These are phyloP conservation scores for Rhinolophus ferrumequinum DNA, from an alignment of 2,113 vertebrate species.

Conservation along the genomic window DNA sequence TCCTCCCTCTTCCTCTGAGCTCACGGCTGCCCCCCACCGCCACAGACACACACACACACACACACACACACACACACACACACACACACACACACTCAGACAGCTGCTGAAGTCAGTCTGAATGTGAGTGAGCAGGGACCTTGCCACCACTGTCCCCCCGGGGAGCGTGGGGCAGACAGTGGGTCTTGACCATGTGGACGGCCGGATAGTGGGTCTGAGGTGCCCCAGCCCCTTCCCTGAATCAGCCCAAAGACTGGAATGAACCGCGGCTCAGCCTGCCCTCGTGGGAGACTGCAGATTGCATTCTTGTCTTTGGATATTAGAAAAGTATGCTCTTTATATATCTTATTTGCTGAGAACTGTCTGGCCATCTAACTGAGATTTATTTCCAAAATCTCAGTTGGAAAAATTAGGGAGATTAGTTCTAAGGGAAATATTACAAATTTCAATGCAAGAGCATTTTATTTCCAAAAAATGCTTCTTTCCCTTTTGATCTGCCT, in stretches of 20 bases:
- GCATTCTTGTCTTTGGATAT: not conserved
- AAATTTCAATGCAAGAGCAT: constrained; percentile 51
- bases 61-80: too few species aligned
- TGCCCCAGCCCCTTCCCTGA: not conserved
- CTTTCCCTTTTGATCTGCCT: constrained; percentile 63
- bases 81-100: too few species aligned
- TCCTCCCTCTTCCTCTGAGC: not conserved
- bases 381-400: constrained; percentile 50
- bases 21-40: accelerated
- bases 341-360: not conserved
- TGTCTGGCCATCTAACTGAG: not conserved
- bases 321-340: not conserved
- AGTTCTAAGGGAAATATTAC: constrained; percentile 68
- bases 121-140: accelerated
- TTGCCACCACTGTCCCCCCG: accelerated
- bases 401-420: constrained; percentile 36
- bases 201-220: constrained; percentile 33
- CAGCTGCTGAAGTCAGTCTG: accelerated
- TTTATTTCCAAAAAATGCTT: constrained; percentile 62
- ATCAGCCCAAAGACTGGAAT: constrained; percentile 41
- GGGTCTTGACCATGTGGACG: not conserved
- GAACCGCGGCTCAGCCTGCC: not conserved
- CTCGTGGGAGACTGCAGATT: constrained; percentile 47
- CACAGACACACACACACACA: too few species aligned
- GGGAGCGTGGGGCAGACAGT: not conserved